Evolutionary conservation across 1,140 invertebrate species (phyloP).

Genomic region (Acromyrmex heyeri): DNA sequence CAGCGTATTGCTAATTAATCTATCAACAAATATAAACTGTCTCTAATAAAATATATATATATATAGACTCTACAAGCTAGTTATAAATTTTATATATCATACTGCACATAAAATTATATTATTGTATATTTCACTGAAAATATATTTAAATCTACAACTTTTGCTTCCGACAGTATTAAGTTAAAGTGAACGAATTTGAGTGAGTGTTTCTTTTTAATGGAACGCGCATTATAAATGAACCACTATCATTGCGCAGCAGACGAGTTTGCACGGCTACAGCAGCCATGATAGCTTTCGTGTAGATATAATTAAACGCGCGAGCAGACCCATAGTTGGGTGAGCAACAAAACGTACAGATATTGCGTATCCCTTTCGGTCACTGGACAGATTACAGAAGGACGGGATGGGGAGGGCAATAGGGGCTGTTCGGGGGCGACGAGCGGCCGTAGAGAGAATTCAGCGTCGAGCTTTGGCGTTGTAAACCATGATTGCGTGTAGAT

Average conservation of each 20-base stretch:
- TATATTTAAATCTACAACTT: neutral
- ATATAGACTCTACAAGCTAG: neutral
- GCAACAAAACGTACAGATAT: constrained; percentile 74
- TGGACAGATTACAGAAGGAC: constrained; percentile 42
- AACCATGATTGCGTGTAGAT: constrained; percentile 84
- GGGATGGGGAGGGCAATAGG: constrained; percentile 10
- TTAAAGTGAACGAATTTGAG: constrained; percentile 17
- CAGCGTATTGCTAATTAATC: neutral
- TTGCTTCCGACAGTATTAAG: neutral
- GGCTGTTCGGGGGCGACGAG: constrained; percentile 29
- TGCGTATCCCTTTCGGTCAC: constrained; percentile 65
- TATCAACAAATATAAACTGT: neutral
- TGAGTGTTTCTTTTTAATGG: neutral
- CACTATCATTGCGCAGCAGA: constrained; percentile 26
- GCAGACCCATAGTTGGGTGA: constrained; percentile 23
- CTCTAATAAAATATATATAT: neutral
- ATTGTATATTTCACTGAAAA: neutral
- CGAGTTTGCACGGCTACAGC: constrained; percentile 6
- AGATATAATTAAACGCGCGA: constrained; percentile 72
- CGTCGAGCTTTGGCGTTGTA: constrained; percentile 72
- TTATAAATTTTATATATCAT: neutral
- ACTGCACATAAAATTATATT: neutral
- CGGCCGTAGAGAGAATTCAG: constrained; percentile 70
- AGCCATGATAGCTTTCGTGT: constrained; percentile 47
- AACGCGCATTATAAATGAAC: constrained; percentile 24